Percentiles rank a stretch among this genome's conserved stretches.
Conservation (phyloP, 1,140 invertebrate species). For the Bombus ignitus region DNA sequence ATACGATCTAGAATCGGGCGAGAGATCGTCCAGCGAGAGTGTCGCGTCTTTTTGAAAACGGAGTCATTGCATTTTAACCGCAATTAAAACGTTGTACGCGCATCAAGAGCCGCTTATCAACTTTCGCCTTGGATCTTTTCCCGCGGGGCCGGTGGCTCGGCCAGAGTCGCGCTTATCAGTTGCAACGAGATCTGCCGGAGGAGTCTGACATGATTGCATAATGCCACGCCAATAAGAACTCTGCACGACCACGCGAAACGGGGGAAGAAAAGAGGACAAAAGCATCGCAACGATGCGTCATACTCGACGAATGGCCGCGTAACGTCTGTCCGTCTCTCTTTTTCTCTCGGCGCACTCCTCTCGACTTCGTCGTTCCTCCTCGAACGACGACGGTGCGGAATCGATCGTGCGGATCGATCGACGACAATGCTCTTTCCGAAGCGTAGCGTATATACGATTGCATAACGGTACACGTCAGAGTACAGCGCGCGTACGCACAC, state of each 20-base stretch:
- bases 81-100: constrained; percentile 1
- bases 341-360: not conserved
- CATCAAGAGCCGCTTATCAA: no score
- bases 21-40: not conserved
- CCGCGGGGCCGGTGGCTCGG: not conserved
- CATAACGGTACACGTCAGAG: constrained; percentile 60
- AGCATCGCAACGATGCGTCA: constrained; percentile 32
- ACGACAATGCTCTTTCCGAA: constrained; percentile 53
- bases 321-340: not conserved
- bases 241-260: not conserved
- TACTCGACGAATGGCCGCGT: constrained; percentile 29
- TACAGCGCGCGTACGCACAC: constrained; percentile 6
- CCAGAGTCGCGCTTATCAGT: not conserved
- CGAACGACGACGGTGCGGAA: constrained; percentile 10
- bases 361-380: not conserved
- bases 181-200: not conserved
- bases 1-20: not conserved
- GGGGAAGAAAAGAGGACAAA: not conserved
- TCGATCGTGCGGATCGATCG: constrained; percentile 59
- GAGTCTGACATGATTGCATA: not conserved
- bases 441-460: constrained; percentile 48
- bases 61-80: not conserved
- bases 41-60: not conserved
- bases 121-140: no score
- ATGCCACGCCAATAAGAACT: not conserved